Evolutionary conservation across 2,113 vertebrate species (phyloP).

Genomic region (Empidonax traillii): DNA sequence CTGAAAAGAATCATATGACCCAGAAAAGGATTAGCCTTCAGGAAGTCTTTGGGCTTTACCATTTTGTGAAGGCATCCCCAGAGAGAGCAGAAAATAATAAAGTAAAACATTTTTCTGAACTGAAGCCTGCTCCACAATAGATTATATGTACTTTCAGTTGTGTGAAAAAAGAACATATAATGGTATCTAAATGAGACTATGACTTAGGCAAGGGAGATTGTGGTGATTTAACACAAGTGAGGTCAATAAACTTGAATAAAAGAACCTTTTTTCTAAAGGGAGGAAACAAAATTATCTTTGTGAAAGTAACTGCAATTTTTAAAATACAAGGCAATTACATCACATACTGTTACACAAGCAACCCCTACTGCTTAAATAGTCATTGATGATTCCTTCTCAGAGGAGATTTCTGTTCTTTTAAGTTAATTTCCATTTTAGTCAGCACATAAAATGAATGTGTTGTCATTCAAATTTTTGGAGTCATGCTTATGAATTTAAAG

Average conservation of each 20-base stretch:
- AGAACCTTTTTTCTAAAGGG: background rate
- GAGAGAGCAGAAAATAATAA: conserved; percentile 72
- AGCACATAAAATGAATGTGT: background rate
- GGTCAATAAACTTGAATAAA: conserved; percentile 57
- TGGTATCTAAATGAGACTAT: conserved; percentile 17
- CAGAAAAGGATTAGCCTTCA: conserved; percentile 80
- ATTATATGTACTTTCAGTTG: conserved; percentile 56
- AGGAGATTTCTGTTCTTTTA: conserved; percentile 26
- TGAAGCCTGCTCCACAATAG: conserved; percentile 62
- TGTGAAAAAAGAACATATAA: conserved; percentile 58
- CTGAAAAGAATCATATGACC: conserved; percentile 80
- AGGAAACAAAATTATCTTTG: conserved; percentile 1
- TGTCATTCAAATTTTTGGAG: background rate
- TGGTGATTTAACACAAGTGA: conserved; percentile 36
- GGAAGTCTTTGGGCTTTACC: conserved; percentile 79
- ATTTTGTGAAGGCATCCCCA: conserved; percentile 72
- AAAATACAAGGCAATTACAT: conserved; percentile 22
- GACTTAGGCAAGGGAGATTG: conserved; percentile 23
- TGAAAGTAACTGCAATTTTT: conserved; percentile 19
- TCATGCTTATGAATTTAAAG: background rate
- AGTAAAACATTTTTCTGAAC: conserved; percentile 70
- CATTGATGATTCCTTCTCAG: background rate
- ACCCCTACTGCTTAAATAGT: background rate
- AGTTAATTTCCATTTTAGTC: conserved; percentile 47
- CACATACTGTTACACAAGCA: background rate